phyloP scores from a whole-genome alignment of 1,140 invertebrate genomes.

The Panagrolaimus sp. region DNA sequence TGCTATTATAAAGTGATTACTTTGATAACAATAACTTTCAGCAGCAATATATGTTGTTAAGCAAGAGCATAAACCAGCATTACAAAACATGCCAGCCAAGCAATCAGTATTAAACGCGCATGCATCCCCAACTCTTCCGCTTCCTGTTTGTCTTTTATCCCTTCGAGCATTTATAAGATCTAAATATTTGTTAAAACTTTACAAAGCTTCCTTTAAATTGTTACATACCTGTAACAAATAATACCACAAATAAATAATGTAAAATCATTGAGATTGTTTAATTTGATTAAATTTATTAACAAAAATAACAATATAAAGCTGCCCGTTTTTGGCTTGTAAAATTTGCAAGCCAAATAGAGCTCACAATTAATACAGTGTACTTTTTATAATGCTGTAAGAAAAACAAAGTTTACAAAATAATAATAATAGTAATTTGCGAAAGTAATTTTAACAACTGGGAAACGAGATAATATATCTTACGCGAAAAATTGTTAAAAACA shows the following conservation, averaged over 20 bases:
- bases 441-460: too few relatives aligned
- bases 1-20: neutral
- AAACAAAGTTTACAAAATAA: too few relatives aligned
- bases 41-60: slow-evolving; percentile 55
- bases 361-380: too few relatives aligned
- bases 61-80: slow-evolving; percentile 48
- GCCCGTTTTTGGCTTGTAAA: too few relatives aligned
- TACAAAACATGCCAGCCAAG: slow-evolving; percentile 53
- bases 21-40: slow-evolving; percentile 51
- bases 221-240: neutral
- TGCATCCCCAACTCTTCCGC: slow-evolving; percentile 30
- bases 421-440: too few relatives aligned
- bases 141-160: slow-evolving; percentile 15
- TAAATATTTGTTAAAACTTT: neutral
- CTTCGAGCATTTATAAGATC: neutral
- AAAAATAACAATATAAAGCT: too few relatives aligned
- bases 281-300: too few relatives aligned
- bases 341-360: too few relatives aligned
- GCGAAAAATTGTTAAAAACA: too few relatives aligned
- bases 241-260: slow-evolving; percentile 6
- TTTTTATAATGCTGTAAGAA: too few relatives aligned
- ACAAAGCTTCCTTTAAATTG: neutral
- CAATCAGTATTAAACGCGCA: slow-evolving; percentile 46
- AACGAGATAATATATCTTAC: too few relatives aligned
- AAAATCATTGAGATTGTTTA: slow-evolving; percentile 2